These are phyloP conservation scores for Drosophila cardini DNA, from an alignment of 1,140 invertebrate genomes.

Conservation along the genomic window DNA sequence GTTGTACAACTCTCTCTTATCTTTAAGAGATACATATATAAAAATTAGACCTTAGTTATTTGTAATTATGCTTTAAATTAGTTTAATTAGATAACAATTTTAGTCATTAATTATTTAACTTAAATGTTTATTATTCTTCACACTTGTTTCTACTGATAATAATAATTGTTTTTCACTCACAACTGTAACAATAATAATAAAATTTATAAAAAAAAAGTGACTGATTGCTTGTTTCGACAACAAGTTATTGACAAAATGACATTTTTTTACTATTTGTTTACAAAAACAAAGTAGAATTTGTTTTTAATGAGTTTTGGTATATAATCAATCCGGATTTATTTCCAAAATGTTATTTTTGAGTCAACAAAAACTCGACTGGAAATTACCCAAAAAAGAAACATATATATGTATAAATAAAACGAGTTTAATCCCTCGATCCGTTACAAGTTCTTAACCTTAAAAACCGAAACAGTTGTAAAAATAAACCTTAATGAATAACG, in stretches of 20 bases:
- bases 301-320: no score
- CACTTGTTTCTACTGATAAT: neutral
- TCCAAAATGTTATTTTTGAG: no score
- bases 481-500: slow-evolving; percentile 32
- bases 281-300: neutral
- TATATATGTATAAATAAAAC: slow-evolving; percentile 10
- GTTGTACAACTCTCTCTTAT: slow-evolving; percentile 12
- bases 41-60: neutral
- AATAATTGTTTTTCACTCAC: slow-evolving; percentile 24
- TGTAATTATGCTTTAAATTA: neutral
- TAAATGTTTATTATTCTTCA: neutral
- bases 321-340: no score
- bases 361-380: neutral
- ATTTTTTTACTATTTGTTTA: neutral
- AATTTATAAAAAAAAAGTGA: neutral
- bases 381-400: slow-evolving; percentile 2
- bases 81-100: neutral
- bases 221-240: slow-evolving; percentile 20
- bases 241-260: neutral
- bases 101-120: neutral
- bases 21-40: slow-evolving; percentile 1
- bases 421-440: slow-evolving; percentile 20
- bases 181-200: slow-evolving; percentile 17
- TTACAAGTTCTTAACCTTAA: slow-evolving; percentile 11
- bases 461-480: slow-evolving; percentile 44